Conservation (phyloP, 2,113 vertebrate genomes). For the Rhadina sibilatrix region DNA sequence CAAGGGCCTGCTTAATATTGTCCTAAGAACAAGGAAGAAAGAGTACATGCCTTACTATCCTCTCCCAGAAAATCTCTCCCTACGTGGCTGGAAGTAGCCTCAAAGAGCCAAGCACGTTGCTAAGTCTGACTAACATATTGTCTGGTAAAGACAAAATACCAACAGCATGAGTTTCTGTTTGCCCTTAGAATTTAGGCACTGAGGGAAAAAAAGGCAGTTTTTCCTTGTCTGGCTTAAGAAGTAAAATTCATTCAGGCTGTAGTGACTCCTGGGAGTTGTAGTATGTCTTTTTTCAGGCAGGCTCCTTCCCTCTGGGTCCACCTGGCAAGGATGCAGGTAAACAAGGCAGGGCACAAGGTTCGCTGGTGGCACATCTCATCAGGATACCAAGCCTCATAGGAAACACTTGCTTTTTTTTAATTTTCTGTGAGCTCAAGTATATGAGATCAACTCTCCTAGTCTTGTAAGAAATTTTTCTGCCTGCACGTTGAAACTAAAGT, state of each 20-base stretch:
- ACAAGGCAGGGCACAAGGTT: conserved; percentile 21
- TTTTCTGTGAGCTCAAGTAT: conserved; percentile 20
- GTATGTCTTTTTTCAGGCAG: not conserved
- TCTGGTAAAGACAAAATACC: not conserved
- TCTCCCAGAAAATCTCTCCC: not conserved
- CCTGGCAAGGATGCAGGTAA: not conserved
- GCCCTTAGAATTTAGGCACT: not conserved
- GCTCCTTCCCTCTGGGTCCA: not conserved
- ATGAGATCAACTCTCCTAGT: not conserved
- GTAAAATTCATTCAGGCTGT: not conserved
- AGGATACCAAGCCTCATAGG: conserved; percentile 6
- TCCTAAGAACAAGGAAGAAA: not conserved
- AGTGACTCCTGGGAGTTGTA: not conserved
- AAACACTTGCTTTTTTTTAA: conserved; percentile 2
- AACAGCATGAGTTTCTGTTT: not conserved
- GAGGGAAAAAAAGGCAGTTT: not conserved
- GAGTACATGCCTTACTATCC: rapidly evolving
- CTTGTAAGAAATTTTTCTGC: conserved; percentile 5
- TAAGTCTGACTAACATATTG: not conserved
- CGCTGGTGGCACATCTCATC: not conserved
- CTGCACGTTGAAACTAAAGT: not conserved
- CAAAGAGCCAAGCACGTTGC: not conserved
- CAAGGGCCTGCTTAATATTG: not conserved
- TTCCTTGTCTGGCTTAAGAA: not conserved
- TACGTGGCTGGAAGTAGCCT: not conserved